A percentile compares a stretch with the other conserved stretches of the same genome.
These are phyloP conservation scores for Fundulus diaphanus DNA, from an alignment of 2,797 vertebrate species.

Conservation along the genomic window DNA sequence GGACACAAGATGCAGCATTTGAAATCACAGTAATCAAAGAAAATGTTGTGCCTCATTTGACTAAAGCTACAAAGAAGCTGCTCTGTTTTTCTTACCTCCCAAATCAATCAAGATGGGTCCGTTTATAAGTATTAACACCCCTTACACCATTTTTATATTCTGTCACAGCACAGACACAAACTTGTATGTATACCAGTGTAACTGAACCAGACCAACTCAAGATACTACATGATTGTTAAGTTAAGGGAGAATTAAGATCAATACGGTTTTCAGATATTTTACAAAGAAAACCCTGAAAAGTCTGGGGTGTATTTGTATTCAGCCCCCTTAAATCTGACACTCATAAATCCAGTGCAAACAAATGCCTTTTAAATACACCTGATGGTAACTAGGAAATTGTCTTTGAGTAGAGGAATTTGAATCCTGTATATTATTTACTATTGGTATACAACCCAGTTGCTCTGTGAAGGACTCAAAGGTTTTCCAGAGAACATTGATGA, in stretches of 20 bases:
- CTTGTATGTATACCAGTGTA: neutral
- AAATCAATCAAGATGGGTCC: neutral
- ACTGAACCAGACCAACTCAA: neutral
- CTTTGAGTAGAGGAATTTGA: too few species aligned
- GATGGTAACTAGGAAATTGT: too few species aligned
- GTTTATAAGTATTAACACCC: conserved; percentile 11
- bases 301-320: neutral
- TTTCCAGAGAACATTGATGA: too few species aligned
- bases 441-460: too few species aligned
- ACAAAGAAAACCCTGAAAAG: neutral
- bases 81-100: neutral
- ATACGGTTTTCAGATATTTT: neutral
- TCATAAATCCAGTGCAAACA: too few species aligned
- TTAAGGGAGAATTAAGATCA: neutral
- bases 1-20: neutral
- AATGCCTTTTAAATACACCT: too few species aligned
- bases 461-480: too few species aligned
- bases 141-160: neutral
- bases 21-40: conserved; percentile 6
- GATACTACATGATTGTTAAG: neutral
- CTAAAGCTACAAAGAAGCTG: neutral
- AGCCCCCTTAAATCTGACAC: too few species aligned
- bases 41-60: conserved; percentile 26
- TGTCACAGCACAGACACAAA: neutral
- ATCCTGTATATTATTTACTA: too few species aligned